These are phyloP conservation scores for Drosophila serrata DNA, from an alignment of 1,140 invertebrate genomes.

Conservation along the genomic window DNA sequence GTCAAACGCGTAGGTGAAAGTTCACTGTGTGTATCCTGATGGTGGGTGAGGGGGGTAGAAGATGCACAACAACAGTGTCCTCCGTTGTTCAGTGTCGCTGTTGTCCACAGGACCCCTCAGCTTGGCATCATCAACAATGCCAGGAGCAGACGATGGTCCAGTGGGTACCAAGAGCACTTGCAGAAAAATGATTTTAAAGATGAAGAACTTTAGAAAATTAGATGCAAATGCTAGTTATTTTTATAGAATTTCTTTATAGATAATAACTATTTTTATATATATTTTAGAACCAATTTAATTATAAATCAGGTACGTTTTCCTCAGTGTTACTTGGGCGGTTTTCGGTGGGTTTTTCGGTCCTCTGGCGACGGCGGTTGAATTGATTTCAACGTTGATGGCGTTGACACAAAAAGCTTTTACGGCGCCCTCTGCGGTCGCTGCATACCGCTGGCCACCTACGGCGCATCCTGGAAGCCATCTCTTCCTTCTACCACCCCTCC, in stretches of 20 bases:
- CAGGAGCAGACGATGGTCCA: slow-evolving; percentile 60
- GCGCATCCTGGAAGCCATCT: slow-evolving; percentile 62
- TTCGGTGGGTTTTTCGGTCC: slow-evolving; percentile 22
- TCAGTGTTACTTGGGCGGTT: slow-evolving; percentile 9
- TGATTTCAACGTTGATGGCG: slow-evolving; percentile 84
- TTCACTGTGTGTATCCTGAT: slow-evolving; percentile 27
- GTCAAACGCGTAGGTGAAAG: slow-evolving; percentile 76
- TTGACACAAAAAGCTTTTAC: slow-evolving; percentile 85
- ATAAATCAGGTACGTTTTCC: neutral
- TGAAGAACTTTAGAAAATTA: too few species aligned
- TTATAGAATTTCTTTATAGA: too few species aligned
- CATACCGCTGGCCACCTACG: slow-evolving; percentile 80
- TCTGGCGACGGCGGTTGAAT: slow-evolving; percentile 74
- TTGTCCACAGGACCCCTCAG: slow-evolving; percentile 50
- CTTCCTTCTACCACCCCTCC: neutral
- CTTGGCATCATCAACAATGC: slow-evolving; percentile 65
- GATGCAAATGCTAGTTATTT: fast-evolving
- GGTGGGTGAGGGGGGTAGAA: slow-evolving; percentile 25
- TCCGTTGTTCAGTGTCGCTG: slow-evolving; percentile 27
- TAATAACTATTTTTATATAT: too few species aligned
- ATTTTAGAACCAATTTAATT: neutral
- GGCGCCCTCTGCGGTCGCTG: slow-evolving; percentile 78
- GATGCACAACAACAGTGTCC: slow-evolving; percentile 48
- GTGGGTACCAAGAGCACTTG: slow-evolving; percentile 4
- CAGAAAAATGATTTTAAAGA: neutral